phyloP scores from a whole-genome alignment of 2,888 invertebrate species.

The Orgyia antiqua region DNA sequence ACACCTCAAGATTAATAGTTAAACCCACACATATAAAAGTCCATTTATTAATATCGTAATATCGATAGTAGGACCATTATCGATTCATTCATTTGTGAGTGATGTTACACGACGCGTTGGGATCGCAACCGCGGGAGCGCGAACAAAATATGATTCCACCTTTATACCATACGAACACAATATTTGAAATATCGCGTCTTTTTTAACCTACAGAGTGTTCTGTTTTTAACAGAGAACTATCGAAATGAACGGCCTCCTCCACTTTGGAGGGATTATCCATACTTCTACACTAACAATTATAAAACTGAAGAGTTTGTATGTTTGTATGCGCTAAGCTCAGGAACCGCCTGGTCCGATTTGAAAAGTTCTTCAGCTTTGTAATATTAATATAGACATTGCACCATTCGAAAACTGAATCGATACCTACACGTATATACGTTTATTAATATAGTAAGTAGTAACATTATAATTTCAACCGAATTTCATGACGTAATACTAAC shows the following conservation, averaged over 20 bases:
- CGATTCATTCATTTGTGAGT: constrained; percentile 25
- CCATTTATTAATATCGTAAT: constrained; percentile 5
- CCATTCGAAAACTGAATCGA: too few relatives aligned
- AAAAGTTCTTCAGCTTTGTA: too few relatives aligned
- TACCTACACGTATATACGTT: too few relatives aligned
- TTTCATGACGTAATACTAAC: constrained; percentile 16
- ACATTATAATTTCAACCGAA: constrained; percentile 1
- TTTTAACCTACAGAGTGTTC: constrained; percentile 28
- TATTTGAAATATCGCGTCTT: constrained; percentile 45
- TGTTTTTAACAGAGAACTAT: too few relatives aligned
- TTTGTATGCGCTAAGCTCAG: too few relatives aligned
- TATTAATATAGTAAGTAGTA: constrained; percentile 1
- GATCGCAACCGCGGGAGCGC: constrained; percentile 48
- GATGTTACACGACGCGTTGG: constrained; percentile 38
- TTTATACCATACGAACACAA: constrained; percentile 38
- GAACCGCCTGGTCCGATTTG: too few relatives aligned
- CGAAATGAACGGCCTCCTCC: too few relatives aligned
- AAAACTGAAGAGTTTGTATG: too few relatives aligned
- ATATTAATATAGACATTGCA: too few relatives aligned
- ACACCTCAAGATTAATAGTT: constrained; percentile 2
- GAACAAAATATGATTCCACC: constrained; percentile 39
- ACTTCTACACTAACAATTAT: too few relatives aligned
- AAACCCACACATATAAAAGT: neutral
- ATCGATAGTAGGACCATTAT: constrained; percentile 13
- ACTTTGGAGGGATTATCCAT: too few relatives aligned